Evolutionary conservation across 2,888 invertebrate species (phyloP).

Genomic region (Ypsolopha scabrella): DNA sequence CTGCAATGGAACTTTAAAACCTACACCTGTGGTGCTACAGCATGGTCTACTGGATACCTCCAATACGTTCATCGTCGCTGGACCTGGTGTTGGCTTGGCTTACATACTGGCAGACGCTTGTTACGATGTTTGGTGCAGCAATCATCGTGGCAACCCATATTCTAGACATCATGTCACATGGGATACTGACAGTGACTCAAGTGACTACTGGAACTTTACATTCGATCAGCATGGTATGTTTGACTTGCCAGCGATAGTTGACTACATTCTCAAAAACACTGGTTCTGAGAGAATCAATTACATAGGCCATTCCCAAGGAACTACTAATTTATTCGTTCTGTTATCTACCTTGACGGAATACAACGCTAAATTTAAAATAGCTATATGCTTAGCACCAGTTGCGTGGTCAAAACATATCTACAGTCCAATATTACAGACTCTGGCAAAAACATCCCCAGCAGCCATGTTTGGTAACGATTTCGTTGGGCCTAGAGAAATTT

Average conservation of each 20-base stretch:
- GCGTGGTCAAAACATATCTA: conserved; percentile 66
- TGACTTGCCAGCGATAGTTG: conserved; percentile 80
- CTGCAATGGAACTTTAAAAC: conserved; percentile 17
- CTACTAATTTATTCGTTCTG: conserved; percentile 71
- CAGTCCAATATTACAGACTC: conserved; percentile 16
- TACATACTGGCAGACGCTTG: conserved; percentile 6
- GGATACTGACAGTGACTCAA: conserved; percentile 22
- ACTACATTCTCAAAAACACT: conserved; percentile 68
- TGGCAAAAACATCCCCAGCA: conserved; percentile 25
- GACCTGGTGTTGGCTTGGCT: neutral
- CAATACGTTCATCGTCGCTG: conserved; percentile 1
- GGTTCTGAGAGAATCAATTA: conserved; percentile 69
- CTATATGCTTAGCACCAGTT: conserved; percentile 71
- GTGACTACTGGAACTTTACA: conserved; percentile 72
- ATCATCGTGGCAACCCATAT: conserved; percentile 24
- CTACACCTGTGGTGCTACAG: conserved; percentile 2
- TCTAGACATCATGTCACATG: conserved; percentile 49
- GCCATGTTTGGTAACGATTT: conserved; percentile 20
- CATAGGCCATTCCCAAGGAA: conserved; percentile 79
- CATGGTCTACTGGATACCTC: conserved; percentile 6
- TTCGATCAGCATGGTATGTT: conserved; percentile 79
- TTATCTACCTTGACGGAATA: conserved; percentile 64
- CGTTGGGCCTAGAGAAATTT: conserved; percentile 57
- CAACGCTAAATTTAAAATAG: conserved; percentile 64
- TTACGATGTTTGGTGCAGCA: conserved; percentile 10